Evolutionary conservation across 2,888 invertebrate species (phyloP).

Genomic region (Diarsia dahlii): DNA sequence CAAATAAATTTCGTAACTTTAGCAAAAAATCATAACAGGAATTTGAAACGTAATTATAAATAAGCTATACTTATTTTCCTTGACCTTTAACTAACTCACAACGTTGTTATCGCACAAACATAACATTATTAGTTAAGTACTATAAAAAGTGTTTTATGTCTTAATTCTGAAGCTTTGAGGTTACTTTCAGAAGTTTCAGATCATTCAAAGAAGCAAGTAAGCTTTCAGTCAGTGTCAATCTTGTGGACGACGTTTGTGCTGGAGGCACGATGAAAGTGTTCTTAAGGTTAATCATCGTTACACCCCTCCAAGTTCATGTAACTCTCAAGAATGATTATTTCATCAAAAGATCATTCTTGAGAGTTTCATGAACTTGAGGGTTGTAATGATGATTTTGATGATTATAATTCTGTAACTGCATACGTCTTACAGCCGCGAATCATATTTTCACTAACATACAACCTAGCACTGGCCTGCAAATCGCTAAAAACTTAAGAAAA

Average conservation of each 20-base stretch:
- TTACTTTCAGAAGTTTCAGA: not conserved
- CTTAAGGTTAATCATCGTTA: no score
- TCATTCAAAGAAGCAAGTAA: not conserved
- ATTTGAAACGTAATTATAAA: constrained; percentile 4
- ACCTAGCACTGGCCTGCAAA: no score
- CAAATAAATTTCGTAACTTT: constrained; percentile 15
- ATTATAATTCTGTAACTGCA: no score
- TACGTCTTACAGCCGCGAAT: no score
- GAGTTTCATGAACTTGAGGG: no score
- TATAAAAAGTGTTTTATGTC: not conserved
- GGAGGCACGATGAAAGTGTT: not conserved
- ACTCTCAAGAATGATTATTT: no score
- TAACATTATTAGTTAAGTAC: not conserved
- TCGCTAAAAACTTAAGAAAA: no score
- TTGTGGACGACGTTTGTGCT: not conserved
- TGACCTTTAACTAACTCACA: not conserved
- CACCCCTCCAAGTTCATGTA: no score
- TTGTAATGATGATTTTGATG: no score
- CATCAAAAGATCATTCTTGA: no score
- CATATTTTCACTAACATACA: no score
- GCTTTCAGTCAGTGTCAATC: not conserved
- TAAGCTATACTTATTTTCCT: not conserved
- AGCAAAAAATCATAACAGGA: constrained; percentile 12
- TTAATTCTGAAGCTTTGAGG: not conserved
- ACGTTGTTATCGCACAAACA: not conserved